Evolutionary conservation across 2,888 invertebrate species (phyloP).

Genomic region (Serrognathus titanus): DNA sequence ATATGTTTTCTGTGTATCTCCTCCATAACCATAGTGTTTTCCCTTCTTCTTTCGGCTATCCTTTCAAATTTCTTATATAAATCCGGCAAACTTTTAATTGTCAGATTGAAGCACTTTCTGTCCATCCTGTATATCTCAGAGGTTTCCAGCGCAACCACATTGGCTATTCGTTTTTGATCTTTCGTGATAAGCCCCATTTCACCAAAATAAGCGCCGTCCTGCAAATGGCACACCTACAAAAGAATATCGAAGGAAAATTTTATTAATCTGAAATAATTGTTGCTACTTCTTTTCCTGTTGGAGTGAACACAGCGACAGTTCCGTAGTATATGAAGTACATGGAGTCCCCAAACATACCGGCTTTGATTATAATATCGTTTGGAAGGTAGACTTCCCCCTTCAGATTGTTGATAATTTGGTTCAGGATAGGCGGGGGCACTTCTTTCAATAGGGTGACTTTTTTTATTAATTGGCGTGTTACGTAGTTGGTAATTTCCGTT

Average conservation of each 20-base stretch:
- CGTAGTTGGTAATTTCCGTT: conserved; percentile 53
- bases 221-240: conserved; percentile 49
- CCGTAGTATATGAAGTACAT: conserved; percentile 64
- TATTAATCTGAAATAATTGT: neutral
- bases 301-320: conserved; percentile 58
- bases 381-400: conserved; percentile 58
- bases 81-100: conserved; percentile 8
- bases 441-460: conserved; percentile 56
- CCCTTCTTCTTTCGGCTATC: conserved; percentile 13
- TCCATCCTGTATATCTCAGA: conserved; percentile 60
- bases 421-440: conserved; percentile 51
- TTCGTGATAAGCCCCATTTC: conserved; percentile 58
- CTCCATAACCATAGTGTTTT: conserved; percentile 17
- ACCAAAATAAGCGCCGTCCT: conserved; percentile 63
- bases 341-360: conserved; percentile 58
- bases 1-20: conserved; percentile 18
- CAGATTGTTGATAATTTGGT: conserved; percentile 53
- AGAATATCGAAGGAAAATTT: conserved; percentile 3
- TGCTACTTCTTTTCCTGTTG: conserved; percentile 58
- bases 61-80: conserved; percentile 15
- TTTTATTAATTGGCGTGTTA: conserved; percentile 54
- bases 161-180: conserved; percentile 55
- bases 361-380: conserved; percentile 58
- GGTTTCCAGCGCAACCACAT: conserved; percentile 59
- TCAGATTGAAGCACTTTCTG: conserved; percentile 26